Evolutionary conservation across 1,140 invertebrate genomes (phyloP).

Genomic region (Apis florea): DNA sequence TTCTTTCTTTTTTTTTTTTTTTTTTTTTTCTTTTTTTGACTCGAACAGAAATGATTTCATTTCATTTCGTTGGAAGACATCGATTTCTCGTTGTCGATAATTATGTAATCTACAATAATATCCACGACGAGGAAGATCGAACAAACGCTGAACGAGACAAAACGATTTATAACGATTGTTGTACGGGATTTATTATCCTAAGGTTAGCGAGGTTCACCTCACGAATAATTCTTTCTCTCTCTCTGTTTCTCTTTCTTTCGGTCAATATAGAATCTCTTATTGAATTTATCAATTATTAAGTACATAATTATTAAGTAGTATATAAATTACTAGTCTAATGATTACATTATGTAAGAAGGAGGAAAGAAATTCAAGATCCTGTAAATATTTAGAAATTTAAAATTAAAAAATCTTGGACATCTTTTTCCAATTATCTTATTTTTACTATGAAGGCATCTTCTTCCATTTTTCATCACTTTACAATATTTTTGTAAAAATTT

Average conservation of each 20-base stretch:
- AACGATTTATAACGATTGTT: background rate
- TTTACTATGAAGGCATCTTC: too few species aligned
- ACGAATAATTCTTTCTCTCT: fast-evolving
- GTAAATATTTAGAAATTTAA: too few species aligned
- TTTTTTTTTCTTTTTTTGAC: background rate
- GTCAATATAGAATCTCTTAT: background rate
- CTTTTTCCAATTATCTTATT: too few species aligned
- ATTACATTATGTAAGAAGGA: too few species aligned
- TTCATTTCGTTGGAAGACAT: slow-evolving; percentile 65
- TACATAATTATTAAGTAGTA: too few species aligned
- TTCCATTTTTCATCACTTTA: too few species aligned
- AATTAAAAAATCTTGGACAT: too few species aligned
- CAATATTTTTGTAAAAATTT: too few species aligned
- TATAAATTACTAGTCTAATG: too few species aligned
- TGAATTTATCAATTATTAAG: too few species aligned
- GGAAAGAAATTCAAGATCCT: too few species aligned
- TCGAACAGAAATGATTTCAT: slow-evolving; percentile 7
- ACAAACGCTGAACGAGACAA: background rate
- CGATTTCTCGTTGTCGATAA: slow-evolving; percentile 5
- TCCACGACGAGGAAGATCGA: background rate
- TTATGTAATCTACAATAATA: fast-evolving
- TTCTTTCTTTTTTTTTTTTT: background rate
- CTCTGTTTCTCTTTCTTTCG: background rate
- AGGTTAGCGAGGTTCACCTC: slow-evolving; percentile 3
- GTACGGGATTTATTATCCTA: background rate